phyloP scores from a whole-genome alignment of 2,888 invertebrate species.

The Trichacis sp. region DNA sequence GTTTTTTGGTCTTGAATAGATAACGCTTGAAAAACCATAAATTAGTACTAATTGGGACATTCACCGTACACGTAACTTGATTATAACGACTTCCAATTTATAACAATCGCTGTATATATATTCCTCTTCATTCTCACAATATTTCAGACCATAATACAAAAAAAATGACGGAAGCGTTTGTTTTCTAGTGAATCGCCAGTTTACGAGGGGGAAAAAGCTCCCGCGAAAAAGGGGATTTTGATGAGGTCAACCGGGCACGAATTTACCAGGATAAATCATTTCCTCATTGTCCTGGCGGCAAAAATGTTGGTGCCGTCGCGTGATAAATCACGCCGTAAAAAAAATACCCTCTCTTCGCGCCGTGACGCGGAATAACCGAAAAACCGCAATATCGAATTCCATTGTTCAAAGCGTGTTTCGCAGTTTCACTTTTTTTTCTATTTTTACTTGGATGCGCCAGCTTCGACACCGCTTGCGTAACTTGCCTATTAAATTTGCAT shows the following conservation, averaged over 20 bases:
- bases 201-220: too few relatives aligned
- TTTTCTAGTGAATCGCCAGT: too few relatives aligned
- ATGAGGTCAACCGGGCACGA: slow-evolving; percentile 1
- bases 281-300: slow-evolving; percentile 15
- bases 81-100: too few relatives aligned
- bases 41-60: too few relatives aligned
- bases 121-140: too few relatives aligned
- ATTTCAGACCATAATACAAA: background rate
- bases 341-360: slow-evolving; percentile 4
- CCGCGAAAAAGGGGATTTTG: background rate
- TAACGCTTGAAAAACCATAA: too few relatives aligned
- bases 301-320: slow-evolving; percentile 3
- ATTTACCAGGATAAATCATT: slow-evolving; percentile 28
- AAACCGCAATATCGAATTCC: slow-evolving; percentile 41
- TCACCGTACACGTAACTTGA: too few relatives aligned
- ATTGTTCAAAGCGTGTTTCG: slow-evolving; percentile 37
- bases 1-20: too few relatives aligned
- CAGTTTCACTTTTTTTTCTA: background rate
- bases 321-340: slow-evolving; percentile 26
- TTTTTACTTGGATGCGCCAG: background rate
- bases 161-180: background rate
- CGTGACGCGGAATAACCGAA: slow-evolving; percentile 20
- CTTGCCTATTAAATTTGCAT: slow-evolving; percentile 44
- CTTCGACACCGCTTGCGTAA: slow-evolving; percentile 25
- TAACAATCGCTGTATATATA: too few relatives aligned